phyloP scores from a whole-genome alignment of 2,888 invertebrate genomes.

The Ophion costatus region DNA sequence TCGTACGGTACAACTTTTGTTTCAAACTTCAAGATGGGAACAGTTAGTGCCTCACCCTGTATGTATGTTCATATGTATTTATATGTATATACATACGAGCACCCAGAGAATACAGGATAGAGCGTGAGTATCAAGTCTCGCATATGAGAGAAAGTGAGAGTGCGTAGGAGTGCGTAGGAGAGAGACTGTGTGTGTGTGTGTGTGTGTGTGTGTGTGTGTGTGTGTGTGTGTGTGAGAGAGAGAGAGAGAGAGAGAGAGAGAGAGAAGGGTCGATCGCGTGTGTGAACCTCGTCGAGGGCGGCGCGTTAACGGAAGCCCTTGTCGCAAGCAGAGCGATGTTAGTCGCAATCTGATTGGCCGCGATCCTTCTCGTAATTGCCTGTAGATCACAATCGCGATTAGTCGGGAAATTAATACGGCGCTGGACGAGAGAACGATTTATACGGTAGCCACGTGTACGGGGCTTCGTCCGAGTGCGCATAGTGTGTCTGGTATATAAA shows the following conservation, averaged over 20 bases:
- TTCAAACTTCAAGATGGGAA: too few relatives aligned
- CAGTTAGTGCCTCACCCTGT: too few relatives aligned
- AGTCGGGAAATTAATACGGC: constrained; percentile 80
- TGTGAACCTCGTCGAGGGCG: constrained; percentile 74
- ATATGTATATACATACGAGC: constrained; percentile 7
- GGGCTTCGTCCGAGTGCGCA: constrained; percentile 12
- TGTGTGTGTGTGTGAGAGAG: constrained; percentile 7
- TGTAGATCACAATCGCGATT: constrained; percentile 82
- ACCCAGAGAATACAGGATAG: constrained; percentile 36
- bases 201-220: too few relatives aligned
- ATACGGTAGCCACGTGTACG: constrained; percentile 67
- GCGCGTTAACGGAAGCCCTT: constrained; percentile 74
- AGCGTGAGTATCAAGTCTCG: constrained; percentile 37
- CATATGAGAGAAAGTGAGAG: constrained; percentile 5
- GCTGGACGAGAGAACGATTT: constrained; percentile 76
- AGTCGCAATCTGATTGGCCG: constrained; percentile 76
- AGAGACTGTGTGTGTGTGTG: background rate
- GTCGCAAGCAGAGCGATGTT: constrained; percentile 72
- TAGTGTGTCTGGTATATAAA: background rate
- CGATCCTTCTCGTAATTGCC: constrained; percentile 80
- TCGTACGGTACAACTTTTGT: too few relatives aligned
- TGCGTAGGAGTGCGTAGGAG: too few relatives aligned
- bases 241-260: constrained; percentile 14
- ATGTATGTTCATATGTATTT: background rate
- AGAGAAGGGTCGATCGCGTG: constrained; percentile 70